phyloP scores from a whole-genome alignment of 2,113 vertebrate species.

The Epinephelus fuscoguttatus region DNA sequence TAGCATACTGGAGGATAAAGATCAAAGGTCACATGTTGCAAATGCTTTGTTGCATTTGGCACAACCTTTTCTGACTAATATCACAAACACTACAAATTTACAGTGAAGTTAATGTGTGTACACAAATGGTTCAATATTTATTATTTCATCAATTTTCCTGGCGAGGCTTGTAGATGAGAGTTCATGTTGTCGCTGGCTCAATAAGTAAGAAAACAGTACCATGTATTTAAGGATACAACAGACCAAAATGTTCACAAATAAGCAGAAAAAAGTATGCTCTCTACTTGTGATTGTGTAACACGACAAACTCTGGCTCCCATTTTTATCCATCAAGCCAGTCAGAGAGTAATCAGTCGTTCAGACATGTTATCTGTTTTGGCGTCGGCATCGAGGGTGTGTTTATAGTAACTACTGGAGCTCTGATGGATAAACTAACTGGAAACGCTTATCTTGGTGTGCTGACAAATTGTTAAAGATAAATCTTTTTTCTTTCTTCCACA shows the following conservation, averaged over 20 bases:
- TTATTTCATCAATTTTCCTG: not conserved
- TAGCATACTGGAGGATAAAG: constrained; percentile 86
- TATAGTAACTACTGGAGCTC: not conserved
- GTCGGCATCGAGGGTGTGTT: not conserved
- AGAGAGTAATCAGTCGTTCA: not conserved
- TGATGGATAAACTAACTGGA: no score
- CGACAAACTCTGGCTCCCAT: not conserved
- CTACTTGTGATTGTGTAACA: not conserved
- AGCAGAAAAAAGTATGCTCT: not conserved
- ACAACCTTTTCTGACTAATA: not conserved
- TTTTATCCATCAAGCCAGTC: not conserved
- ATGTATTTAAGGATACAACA: not conserved
- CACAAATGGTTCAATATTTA: not conserved
- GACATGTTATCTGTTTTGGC: not conserved
- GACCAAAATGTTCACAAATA: not conserved
- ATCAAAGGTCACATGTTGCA: constrained; percentile 21
- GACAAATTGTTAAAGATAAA: no score
- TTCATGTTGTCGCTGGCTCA: not conserved
- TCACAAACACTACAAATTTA: constrained; percentile 1
- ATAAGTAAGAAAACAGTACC: not conserved
- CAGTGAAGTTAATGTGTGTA: not conserved
- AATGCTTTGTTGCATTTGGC: not conserved
- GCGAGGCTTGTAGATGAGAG: not conserved
- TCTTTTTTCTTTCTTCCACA: not conserved
- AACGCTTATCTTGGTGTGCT: not conserved